Base-by-base conservation (phyloP, 1,140 invertebrate species). In the Lordiphosa clarofinis region DNA sequence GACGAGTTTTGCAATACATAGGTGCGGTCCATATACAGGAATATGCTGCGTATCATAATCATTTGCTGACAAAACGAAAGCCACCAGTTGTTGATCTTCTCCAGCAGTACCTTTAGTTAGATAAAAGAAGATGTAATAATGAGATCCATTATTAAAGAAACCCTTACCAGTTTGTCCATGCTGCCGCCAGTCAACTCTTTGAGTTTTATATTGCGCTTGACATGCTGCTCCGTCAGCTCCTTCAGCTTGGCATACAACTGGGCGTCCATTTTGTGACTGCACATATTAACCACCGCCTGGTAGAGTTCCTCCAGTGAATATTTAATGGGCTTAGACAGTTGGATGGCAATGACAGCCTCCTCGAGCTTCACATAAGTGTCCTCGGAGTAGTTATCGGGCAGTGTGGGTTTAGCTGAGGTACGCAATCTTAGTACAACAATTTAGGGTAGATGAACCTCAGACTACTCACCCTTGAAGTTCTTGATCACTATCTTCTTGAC, bases 41-140 rank as follows among this genome's bases (percentile, higher is more conserved):
- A 99, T 89, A 99, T 99, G 90, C 97, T 98, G 53, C 98, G 92
- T 68, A 99, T 98, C 97, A 99, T 99, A 48, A 98, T 98, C 97
- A 99, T 99, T 90, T 99, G 98, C 63, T 95, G 92, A 90, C 98
- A 99, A 88, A 98, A 97, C 0, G 94, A 94, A 65, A 95, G 92
- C 98, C 98, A 99, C 89, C 97, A 98, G 60, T 94, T 94, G 86
- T 99, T 97, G 92, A 99, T 96, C 73, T 95, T 94, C 82, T 98
- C 97, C 37, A 99, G 91, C 90, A 99, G 98, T 81, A 97, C 93
- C 88, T 97, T 92, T 73, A 95, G 42, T 6, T 15, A 21, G 4
- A 21, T n/a, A n/a, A n/a, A n/a, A n/a, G n/a, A n/a, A n/a, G n/a
- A n/a, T n/a, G n/a, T n/a, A n/a, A n/a, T n/a, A n/a, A n/a, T n/a